Conservation (phyloP, 2,888 invertebrate genomes). For the Gymnocheta viridis region DNA sequence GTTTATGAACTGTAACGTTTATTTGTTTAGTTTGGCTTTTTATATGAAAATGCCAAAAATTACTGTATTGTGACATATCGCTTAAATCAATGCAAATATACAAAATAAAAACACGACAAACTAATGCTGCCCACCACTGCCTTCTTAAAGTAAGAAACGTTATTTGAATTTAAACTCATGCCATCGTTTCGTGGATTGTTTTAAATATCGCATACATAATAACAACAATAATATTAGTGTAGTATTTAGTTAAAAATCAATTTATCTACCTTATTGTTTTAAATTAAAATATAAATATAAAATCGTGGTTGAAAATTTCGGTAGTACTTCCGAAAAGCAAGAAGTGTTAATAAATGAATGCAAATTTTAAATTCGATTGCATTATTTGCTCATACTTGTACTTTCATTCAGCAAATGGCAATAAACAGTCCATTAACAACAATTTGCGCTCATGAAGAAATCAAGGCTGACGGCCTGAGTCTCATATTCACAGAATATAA, state of each 20-base stretch:
- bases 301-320: neutral
- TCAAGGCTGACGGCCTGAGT: slow-evolving; percentile 22
- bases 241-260: slow-evolving; percentile 8
- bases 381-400: neutral
- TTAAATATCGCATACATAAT: neutral
- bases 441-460: slow-evolving; percentile 4
- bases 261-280: neutral
- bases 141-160: slow-evolving; percentile 55
- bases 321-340: slow-evolving; percentile 8
- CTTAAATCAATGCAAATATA: slow-evolving; percentile 71
- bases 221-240: neutral
- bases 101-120: neutral
- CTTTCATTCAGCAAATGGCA: neutral
- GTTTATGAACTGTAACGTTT: slow-evolving; percentile 78
- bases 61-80: slow-evolving; percentile 8
- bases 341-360: slow-evolving; percentile 11
- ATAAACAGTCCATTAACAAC: neutral
- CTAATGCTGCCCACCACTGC: slow-evolving; percentile 60
- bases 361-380: slow-evolving; percentile 8
- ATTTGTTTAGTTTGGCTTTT: slow-evolving; percentile 74
- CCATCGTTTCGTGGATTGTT: slow-evolving; percentile 4
- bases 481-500: slow-evolving; percentile 2
- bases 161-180: slow-evolving; percentile 69
- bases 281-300: neutral
- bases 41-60: slow-evolving; percentile 64